A percentile compares a stretch with the other conserved stretches of the same genome.
Evolutionary conservation across 2,888 invertebrate species (phyloP).

Genomic region (Biston stratarius): DNA sequence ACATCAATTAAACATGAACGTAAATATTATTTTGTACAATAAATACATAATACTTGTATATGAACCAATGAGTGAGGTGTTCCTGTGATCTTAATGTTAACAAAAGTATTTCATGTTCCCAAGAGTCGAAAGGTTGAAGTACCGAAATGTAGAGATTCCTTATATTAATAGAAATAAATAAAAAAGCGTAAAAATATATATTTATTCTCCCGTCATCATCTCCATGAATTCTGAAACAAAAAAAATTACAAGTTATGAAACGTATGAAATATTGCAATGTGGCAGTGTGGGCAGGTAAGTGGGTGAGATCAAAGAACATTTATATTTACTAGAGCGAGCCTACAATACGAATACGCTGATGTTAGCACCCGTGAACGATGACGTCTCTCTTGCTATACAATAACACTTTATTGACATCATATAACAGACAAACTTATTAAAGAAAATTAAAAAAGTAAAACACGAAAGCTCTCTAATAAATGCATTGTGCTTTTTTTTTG

Average conservation of each 20-base stretch:
- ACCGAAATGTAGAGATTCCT: constrained; percentile 74
- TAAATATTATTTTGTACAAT: constrained; percentile 80
- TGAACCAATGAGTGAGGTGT: constrained; percentile 66
- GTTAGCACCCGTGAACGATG: no score
- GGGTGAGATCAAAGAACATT: not conserved
- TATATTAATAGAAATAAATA: constrained; percentile 72
- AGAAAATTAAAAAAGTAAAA: not conserved
- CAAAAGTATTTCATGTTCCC: constrained; percentile 69
- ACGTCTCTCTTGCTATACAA: no score
- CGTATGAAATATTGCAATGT: constrained; percentile 21
- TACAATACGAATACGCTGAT: no score
- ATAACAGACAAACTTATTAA: no score
- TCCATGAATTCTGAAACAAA: constrained; percentile 96
- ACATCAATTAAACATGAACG: constrained; percentile 76
- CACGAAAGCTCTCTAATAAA: not conserved
- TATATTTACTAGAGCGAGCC: no score
- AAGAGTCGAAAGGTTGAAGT: constrained; percentile 76
- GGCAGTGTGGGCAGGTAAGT: constrained; percentile 13
- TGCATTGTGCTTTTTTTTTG: no score
- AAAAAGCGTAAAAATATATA: constrained; percentile 65
- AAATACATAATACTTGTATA: constrained; percentile 79
- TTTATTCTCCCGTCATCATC: constrained; percentile 97
- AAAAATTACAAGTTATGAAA: constrained; percentile 32
- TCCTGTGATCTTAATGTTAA: constrained; percentile 53
- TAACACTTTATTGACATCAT: no score